Evolutionary conservation across 2,113 vertebrate genomes (phyloP), one percentile per base, ranked within the genome.

Genomic region (Cromileptes altivelis): DNA sequence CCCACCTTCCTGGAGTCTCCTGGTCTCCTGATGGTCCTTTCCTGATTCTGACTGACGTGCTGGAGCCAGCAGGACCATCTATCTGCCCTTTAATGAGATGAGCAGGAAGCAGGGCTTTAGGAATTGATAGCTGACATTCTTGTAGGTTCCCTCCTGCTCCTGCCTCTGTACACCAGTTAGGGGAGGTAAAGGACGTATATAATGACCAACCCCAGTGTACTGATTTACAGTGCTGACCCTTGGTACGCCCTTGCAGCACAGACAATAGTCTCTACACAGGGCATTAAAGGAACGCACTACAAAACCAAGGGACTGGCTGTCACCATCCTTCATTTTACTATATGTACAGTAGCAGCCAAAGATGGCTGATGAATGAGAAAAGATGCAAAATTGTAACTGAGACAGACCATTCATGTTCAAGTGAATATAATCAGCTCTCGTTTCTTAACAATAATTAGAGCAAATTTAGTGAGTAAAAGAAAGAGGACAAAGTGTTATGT

Each of bases 101-200:
- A 91, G 90, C 78, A 69, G 79, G 87, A 75, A 78, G 88, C 82
- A 88, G 71, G 73, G 72, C 42, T 77, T 67, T 61, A 49, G 70
- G 58, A 57, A 91, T 85, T 91, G 93, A 95, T 92, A 76, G 82
- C 82, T 85, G 81, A 82, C 88, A 89, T 85, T 86, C 76, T 87
- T 86, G 87, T 89, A 62, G 74, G 88, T 93, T 83, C 72, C 89
- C 91, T 93, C 89, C 90, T 77, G 80, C 69, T 85, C 85, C 89
- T 84, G 88, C 92, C 92, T 90, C 76, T 86, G 84, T 88, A 93
- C 85, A 91, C 63, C 80, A 89, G 92, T 95, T 94, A 95, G 71
- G 68, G 92, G 88, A 90, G 86, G 81, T 75, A 65, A 91, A 75
- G 88, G 76, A 61, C 33, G 7, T 91, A 82, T 84, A 90, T 92